Conservation (phyloP, 1,140 invertebrate genomes). For the Sinella curviseta region DNA sequence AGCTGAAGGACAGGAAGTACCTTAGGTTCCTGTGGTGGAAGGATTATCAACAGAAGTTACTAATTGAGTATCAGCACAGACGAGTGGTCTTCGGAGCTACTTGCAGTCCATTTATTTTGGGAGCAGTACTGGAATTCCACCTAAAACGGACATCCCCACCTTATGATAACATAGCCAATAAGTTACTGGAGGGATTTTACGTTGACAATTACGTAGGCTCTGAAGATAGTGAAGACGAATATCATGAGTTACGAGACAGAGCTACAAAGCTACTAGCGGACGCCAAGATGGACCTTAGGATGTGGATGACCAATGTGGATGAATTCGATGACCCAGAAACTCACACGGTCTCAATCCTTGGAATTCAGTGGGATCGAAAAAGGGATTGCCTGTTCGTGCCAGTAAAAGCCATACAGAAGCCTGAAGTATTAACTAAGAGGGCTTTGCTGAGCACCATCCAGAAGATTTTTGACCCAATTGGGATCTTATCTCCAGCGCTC, state of each 20-base stretch:
- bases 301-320: conserved; percentile 28
- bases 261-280: conserved; percentile 13
- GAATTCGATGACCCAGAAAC: not conserved
- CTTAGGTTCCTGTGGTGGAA: not conserved
- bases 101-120: conserved; percentile 7
- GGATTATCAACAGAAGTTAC: conserved; percentile 1
- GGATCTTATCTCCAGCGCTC: conserved; percentile 9
- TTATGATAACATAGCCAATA: not conserved
- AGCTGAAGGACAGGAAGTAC: not conserved
- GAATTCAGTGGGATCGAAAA: not conserved
- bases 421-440: conserved; percentile 31
- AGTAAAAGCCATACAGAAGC: not conserved
- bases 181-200: not conserved
- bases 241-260: conserved; percentile 19
- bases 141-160: conserved; percentile 27
- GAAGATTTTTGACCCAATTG: conserved; percentile 33
- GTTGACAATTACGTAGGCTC: not conserved
- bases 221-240: conserved; percentile 24
- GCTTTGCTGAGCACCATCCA: conserved; percentile 36
- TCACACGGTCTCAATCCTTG: not conserved
- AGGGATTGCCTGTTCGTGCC: not conserved
- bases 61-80: not conserved
- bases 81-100: not conserved
- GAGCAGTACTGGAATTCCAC: conserved; percentile 42
- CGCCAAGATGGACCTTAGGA: conserved; percentile 36